Evolutionary conservation across 1,140 invertebrate genomes (phyloP), one percentile per base, ranked within the genome.

Genomic region (Melitaea cinxia): DNA sequence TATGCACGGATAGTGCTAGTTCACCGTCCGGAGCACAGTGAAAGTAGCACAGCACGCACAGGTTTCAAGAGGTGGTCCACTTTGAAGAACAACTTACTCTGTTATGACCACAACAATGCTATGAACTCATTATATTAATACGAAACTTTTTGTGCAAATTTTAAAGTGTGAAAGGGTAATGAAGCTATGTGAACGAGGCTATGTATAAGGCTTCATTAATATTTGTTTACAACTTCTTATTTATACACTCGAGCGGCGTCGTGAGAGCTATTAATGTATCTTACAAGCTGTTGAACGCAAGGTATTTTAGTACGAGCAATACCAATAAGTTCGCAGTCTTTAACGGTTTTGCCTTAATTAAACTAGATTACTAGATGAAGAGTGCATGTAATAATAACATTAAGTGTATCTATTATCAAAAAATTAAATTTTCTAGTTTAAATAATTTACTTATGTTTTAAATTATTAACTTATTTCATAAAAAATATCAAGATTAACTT

Each of bases 1-100:
- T 83, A 86, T 82, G 78, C 78, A 75, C 54, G 59, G 60, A 68
- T 59, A 62, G 56, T 56, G 37, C 68, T 70, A 73, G 58, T 58
- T 68, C 56, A 65, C 65, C 50, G 60, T 30, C 42, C 59, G 56
- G 64, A 69, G 65, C 55, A 63, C 59, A 60, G 65, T 72, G 70
- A 78, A 75, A 77, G 70, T 75, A 64, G 63, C 65, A 54, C 45
- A 62, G 50, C 45, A 37, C 19, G 39, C 42, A 26, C 58, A 56
- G 45, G 19, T 52, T 59, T 42, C 14, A 45, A 26, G 24, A 23
- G 9, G 30, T 54, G 53, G 65, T 73, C 68, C 70, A 70, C 68
- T 68, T 70, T 67, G 63, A 72, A 68, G 24, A 70, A 68, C 12
- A 47, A 65, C 61, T 68, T 61, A 70, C 58, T 23, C n/a, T n/a